phyloP scores from a whole-genome alignment of 2,888 invertebrate species.

The Drosophila greeni region DNA sequence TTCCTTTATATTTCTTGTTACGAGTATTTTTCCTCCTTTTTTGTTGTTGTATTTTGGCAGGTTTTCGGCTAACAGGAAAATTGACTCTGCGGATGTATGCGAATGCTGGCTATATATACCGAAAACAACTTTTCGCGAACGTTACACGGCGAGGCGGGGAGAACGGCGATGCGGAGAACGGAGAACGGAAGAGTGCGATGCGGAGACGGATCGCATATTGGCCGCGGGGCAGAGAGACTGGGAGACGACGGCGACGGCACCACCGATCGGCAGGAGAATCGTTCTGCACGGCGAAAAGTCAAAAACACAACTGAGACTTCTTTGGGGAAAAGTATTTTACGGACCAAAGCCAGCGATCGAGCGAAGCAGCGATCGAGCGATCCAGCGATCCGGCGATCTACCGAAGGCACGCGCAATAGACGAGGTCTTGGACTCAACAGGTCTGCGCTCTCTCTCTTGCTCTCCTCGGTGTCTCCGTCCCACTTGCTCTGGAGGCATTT shows the following conservation, averaged over 20 bases:
- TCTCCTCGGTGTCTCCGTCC: constrained; percentile 19
- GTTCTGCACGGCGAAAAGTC: constrained; percentile 75
- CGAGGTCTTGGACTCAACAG: constrained; percentile 62
- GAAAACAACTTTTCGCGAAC: constrained; percentile 50
- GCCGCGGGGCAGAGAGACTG: constrained; percentile 51
- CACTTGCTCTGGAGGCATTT: constrained; percentile 27
- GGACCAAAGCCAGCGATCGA: constrained; percentile 40
- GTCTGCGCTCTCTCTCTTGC: constrained; percentile 49
- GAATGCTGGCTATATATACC: constrained; percentile 42
- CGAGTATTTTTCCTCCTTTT: constrained; percentile 16
- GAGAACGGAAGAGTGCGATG: constrained; percentile 10
- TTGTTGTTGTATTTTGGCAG: constrained; percentile 56
- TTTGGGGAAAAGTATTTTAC: constrained; percentile 74
- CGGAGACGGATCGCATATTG: constrained; percentile 34
- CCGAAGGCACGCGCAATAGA: constrained; percentile 70
- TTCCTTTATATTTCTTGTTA: constrained; percentile 24
- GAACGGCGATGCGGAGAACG: constrained; percentile 8
- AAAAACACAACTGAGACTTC: constrained; percentile 76
- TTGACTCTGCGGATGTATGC: constrained; percentile 56
- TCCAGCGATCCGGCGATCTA: constrained; percentile 19
- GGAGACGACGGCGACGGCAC: background rate
- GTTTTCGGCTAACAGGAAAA: constrained; percentile 73
- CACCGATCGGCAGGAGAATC: constrained; percentile 57
- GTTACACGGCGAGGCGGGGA: constrained; percentile 26
- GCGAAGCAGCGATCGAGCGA: constrained; percentile 6